phyloP scores from a whole-genome alignment of 2,113 vertebrate species.

The Anhinga anhinga region DNA sequence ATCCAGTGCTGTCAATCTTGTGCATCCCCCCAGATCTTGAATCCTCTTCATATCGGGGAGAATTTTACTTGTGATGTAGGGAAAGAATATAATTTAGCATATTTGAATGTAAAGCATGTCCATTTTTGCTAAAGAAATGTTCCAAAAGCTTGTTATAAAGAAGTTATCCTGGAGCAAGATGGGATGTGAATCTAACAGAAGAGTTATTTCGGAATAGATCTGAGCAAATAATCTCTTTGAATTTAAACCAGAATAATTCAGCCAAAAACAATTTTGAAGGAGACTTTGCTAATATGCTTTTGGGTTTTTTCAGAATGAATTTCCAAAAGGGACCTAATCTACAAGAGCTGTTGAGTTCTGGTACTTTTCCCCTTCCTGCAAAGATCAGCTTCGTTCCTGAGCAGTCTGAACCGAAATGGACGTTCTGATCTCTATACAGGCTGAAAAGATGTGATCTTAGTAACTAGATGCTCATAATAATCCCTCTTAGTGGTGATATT shows the following conservation, averaged over 20 bases:
- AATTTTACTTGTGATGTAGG: not conserved
- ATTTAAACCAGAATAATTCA: not conserved
- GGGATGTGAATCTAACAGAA: not conserved
- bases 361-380: not conserved
- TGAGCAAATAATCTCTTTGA: not conserved
- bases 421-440: fast-evolving
- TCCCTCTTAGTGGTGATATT: not conserved
- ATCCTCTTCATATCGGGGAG: not conserved
- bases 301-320: not conserved
- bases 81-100: not conserved
- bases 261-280: not conserved
- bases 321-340: not conserved
- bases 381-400: not conserved
- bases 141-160: not conserved
- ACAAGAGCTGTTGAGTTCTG: not conserved
- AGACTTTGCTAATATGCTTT: not conserved
- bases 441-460: not conserved
- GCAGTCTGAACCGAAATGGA: too few species aligned
- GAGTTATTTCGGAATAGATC: not conserved
- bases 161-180: not conserved
- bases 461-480: not conserved
- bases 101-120: not conserved
- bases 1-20: not conserved
- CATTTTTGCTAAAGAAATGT: not conserved
- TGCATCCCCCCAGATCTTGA: not conserved